These are phyloP conservation scores for Linnaemya tessellans DNA, from an alignment of 2,888 invertebrate species.

Conservation along the genomic window DNA sequence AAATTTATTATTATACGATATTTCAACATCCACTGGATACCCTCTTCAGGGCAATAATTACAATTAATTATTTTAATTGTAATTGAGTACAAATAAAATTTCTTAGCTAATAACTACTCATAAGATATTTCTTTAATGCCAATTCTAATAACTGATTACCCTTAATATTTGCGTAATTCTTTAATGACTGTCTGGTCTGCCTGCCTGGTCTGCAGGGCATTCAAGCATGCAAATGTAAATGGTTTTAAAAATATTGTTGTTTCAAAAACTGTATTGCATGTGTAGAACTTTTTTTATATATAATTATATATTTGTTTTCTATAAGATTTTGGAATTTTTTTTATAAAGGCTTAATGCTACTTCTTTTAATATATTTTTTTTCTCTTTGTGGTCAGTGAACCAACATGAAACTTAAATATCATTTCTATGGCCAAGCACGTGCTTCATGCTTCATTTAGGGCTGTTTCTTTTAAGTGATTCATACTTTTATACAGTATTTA, in stretches of 20 bases:
- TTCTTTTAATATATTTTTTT: neutral
- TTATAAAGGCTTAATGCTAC: neutral
- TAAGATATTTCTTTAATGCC: no score
- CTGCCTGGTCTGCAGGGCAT: conserved; percentile 30
- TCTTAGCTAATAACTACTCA: no score
- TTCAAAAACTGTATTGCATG: conserved; percentile 6
- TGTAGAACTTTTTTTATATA: neutral
- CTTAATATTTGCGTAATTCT: conserved; percentile 3
- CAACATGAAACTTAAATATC: neutral
- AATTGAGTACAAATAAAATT: no score
- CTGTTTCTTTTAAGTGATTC: neutral
- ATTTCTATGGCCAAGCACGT: neutral
- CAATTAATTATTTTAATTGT: no score
- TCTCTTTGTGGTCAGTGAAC: neutral
- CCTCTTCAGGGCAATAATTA: no score
- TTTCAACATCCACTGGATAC: no score
- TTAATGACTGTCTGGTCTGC: conserved; percentile 21
- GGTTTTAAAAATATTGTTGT: neutral
- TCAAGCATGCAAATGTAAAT: conserved; percentile 6
- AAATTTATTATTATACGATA: no score
- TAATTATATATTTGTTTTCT: neutral
- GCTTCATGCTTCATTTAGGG: neutral
- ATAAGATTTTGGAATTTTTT: neutral
- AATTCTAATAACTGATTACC: neutral
- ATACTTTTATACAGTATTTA: neutral